Evolutionary conservation across 1,140 invertebrate species (phyloP), one percentile per base, ranked within the genome.

Genomic region (Bactericera cockerelli): DNA sequence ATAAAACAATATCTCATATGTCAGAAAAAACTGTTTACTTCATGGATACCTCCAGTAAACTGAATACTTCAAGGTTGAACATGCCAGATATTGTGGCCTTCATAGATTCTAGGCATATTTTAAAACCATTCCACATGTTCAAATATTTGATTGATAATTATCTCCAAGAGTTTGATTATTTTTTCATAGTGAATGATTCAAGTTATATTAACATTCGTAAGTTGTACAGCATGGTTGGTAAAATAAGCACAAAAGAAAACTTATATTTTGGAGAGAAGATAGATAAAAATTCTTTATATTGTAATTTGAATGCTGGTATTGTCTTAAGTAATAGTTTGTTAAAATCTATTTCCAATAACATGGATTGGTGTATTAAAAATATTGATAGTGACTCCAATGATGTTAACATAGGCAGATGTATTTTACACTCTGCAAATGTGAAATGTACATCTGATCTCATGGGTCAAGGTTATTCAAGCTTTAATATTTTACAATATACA

Each of bases 81-180:
- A 69, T 86, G n/a, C 78, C 83, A 42, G 84, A 85, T 61, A 82
- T 88, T 57, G 83, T 88, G 1, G 84, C 83, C 1, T 89, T 91
- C 65, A 86, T 85, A 1, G 87, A 89, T 64, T 82, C 82, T 0
- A 75, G 82, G 57, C 78, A 78, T 62, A 81, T 82, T 65, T 72
- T 87, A 2, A 81, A 84, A 65, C 82, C 86, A 1, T 88, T 89
- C 70, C 86, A 93, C 67, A 79, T 87, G 2, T 74, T 97, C 24
- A 91, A 93, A 69, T 94, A 95, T 67, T 81, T 95, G 4, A 81
- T 81, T 16, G 89, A 93, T 61, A 89, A 91, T 68, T 93, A 87
- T 72, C 69, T 87, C 10, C 82, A 92, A 57, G 84, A 87, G 61
- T 95, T 84, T 73, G 89, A 95, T 72, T 96, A 87, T 70, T 94